A percentile compares a stretch with the other conserved stretches of the same genome.
phyloP scores from a whole-genome alignment of 1,140 invertebrate species.

The Zaprionus davidi region DNA sequence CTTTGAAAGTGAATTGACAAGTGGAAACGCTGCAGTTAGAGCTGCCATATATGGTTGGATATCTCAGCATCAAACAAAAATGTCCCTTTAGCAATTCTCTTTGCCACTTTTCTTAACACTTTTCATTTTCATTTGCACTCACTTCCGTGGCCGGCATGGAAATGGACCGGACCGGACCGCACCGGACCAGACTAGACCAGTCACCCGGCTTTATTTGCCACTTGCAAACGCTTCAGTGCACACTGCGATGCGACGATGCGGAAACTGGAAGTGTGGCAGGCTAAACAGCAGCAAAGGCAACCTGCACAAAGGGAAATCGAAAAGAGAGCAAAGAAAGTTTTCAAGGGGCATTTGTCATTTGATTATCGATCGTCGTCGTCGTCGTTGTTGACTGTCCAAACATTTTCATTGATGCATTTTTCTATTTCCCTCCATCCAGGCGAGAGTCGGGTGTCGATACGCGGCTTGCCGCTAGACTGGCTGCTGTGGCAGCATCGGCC shows the following conservation, averaged over 20 bases:
- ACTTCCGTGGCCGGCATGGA: slow-evolving; percentile 57
- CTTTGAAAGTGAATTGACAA: slow-evolving; percentile 47
- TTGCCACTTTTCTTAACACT: slow-evolving; percentile 2
- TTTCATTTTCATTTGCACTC: slow-evolving; percentile 62
- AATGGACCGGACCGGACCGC: slow-evolving; percentile 29
- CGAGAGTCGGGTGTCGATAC: slow-evolving; percentile 15
- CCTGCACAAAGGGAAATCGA: slow-evolving; percentile 24
- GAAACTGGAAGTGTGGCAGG: slow-evolving; percentile 69
- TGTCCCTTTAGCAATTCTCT: neutral
- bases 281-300: slow-evolving; percentile 8
- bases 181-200: neutral
- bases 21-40: neutral
- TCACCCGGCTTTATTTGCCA: slow-evolving; percentile 35
- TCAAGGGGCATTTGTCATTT: slow-evolving; percentile 64
- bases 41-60: neutral
- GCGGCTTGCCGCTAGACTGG: slow-evolving; percentile 9
- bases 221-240: slow-evolving; percentile 52
- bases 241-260: slow-evolving; percentile 57
- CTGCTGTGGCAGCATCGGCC: neutral
- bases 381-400: slow-evolving; percentile 18
- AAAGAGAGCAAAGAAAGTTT: slow-evolving; percentile 41
- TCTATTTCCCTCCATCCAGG: neutral
- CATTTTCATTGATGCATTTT: slow-evolving; percentile 45
- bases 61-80: neutral
- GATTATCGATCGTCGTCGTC: slow-evolving; percentile 57